Base-by-base conservation (phyloP, 2,797 vertebrate species). In the Rhabdophis nuchalis region DNA sequence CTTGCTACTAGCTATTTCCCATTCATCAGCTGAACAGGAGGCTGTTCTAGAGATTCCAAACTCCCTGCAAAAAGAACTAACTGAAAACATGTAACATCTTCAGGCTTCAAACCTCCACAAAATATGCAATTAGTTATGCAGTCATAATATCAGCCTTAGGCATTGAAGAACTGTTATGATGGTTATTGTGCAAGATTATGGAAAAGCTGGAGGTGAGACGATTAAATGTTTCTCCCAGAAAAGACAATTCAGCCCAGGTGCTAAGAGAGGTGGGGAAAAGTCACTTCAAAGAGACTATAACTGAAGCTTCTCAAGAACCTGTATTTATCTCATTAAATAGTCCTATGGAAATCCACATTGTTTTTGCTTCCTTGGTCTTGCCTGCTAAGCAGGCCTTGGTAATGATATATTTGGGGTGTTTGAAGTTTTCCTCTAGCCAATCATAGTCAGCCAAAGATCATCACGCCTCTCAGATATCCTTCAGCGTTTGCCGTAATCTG, bases 101-200 rank as follows among this genome's bases (percentile, higher is more conserved):
- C 72, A 82, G 72, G 72, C 53, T 77, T 23, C 32, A 89, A 85
- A 41, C 8, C 25, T 58, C 41, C 36, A 85, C 56, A 52, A 61
- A 85, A 89, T n/a, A 32, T 88, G 14, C 36, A 32, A 92, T 93
- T 91, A 93, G 90, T 58, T 41, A 36, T 32, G 64, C 32, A 88
- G 87, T 41, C 27, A 85, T 85, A 29, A 50, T 77, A 36, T 82
- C 90, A 89, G 85, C 46, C 46, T 92, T 72, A 72, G 61, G 56
- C 25, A 93, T 94, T 94, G 72, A 50, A 41, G 5, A 89, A 82
- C 82, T 82, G 92, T 88, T n/a, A 0, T 56, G 82, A 29, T 27
- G 25, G 82, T 29, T 50, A 85, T 53, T 53, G 25, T 52, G 5
- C 82, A 85, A 52, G 82, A 85, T 52, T 53, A 7, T 12, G 41